A percentile compares a stretch with the other conserved stretches of the same genome.
Evolutionary conservation across 2,113 vertebrate species (phyloP).

Genomic region (Tor tambroides): DNA sequence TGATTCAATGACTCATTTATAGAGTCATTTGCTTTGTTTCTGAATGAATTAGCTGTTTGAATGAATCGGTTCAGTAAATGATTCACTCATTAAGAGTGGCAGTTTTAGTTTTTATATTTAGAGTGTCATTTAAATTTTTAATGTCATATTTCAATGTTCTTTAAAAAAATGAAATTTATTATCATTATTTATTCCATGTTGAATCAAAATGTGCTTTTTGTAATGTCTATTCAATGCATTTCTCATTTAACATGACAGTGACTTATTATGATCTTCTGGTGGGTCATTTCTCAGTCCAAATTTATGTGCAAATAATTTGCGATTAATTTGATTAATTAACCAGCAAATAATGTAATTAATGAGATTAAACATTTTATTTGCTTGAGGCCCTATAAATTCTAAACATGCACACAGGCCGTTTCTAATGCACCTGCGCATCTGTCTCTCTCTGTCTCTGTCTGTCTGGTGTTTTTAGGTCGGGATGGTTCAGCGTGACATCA

Average conservation of each 20-base stretch:
- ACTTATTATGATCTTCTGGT: too few relatives aligned
- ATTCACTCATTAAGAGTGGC: too few relatives aligned
- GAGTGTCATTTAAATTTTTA: too few relatives aligned
- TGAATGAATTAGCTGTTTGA: too few relatives aligned
- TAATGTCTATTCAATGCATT: not conserved
- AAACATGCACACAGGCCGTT: not conserved
- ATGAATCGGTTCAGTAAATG: too few relatives aligned
- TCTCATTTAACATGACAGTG: too few relatives aligned
- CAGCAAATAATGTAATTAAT: not conserved
- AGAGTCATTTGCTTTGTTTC: not conserved
- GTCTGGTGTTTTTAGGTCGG: conserved; percentile 61
- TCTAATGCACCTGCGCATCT: not conserved
- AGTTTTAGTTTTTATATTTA: too few relatives aligned
- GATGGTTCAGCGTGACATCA: conserved; percentile 66
- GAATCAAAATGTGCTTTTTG: not conserved
- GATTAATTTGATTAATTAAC: not conserved
- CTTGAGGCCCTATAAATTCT: not conserved
- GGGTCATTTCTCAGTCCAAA: not conserved
- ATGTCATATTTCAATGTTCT: too few relatives aligned
- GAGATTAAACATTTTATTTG: not conserved
- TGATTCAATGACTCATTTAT: too few relatives aligned
- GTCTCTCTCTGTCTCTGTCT: not conserved
- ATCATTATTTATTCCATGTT: not conserved
- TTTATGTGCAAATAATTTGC: not conserved
- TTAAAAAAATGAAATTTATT: not conserved